Conservation (phyloP, 2,113 vertebrate genomes). For the Menura novaehollandiae region DNA sequence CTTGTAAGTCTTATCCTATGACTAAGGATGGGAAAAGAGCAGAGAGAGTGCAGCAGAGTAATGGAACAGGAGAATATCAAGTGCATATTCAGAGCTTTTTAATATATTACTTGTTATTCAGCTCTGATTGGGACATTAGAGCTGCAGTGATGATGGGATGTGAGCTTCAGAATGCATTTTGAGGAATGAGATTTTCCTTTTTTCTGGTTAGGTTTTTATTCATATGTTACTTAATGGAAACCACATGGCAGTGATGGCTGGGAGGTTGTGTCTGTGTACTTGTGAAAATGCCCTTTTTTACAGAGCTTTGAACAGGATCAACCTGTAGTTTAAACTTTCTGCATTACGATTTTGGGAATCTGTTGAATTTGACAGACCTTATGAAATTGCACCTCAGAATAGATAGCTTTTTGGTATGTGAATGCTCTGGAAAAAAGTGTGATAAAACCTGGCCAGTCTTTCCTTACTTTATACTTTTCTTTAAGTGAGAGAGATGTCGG, state of each 20-base stretch:
- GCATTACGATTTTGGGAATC: not conserved
- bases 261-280: not conserved
- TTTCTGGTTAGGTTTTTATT: constrained; percentile 7
- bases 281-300: not conserved
- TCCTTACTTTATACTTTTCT: not conserved
- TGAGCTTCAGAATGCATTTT: constrained; percentile 23
- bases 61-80: not conserved
- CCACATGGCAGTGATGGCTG: not conserved
- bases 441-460: not conserved
- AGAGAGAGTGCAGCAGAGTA: not conserved
- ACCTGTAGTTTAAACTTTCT: not conserved
- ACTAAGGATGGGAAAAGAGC: not conserved
- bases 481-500: not conserved
- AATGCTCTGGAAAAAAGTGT: not conserved
- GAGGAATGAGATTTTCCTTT: not conserved
- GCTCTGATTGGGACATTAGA: not conserved
- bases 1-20: not conserved
- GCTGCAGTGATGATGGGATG: not conserved
- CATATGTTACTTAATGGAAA: not conserved
- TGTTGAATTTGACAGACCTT: not conserved
- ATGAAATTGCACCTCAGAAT: not conserved
- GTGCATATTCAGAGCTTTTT: not conserved
- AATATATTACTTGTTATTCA: constrained; percentile 13
- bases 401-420: not conserved
- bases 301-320: not conserved